A percentile compares a stretch with the other conserved stretches of the same genome.
Evolutionary conservation across 2,888 invertebrate genomes (phyloP).

Genomic region (Druceiella hillmani): DNA sequence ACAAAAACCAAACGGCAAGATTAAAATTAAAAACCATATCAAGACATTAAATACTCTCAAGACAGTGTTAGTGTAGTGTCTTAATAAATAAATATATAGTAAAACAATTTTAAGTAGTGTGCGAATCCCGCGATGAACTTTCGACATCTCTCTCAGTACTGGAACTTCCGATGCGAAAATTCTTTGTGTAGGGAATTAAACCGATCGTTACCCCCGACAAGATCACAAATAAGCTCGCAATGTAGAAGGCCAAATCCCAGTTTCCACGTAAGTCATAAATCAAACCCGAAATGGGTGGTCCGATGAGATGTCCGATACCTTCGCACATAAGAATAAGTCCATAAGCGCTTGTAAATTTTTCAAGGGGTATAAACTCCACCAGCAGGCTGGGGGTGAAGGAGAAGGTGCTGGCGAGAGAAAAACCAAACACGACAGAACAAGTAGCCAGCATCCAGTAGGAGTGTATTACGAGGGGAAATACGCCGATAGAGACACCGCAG

Average conservation of each 20-base stretch:
- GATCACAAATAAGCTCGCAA: constrained; percentile 76
- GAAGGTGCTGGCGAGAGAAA: constrained; percentile 88
- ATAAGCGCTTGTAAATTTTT: constrained; percentile 89
- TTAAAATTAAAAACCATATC: no score
- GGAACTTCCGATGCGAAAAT: constrained; percentile 47
- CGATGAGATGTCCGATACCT: constrained; percentile 87
- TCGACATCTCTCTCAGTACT: no score
- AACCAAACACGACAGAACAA: constrained; percentile 68
- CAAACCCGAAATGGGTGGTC: constrained; percentile 86
- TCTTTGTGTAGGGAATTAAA: constrained; percentile 60
- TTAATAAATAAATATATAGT: no score
- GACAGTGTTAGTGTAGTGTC: no score
- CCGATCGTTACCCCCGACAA: constrained; percentile 67
- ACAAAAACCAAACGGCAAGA: no score
- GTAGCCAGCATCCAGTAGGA: constrained; percentile 46
- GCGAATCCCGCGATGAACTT: no score
- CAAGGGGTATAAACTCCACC: constrained; percentile 82
- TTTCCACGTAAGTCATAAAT: constrained; percentile 58
- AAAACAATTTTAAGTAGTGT: no score
- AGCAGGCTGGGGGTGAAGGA: constrained; percentile 87
- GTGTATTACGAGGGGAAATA: constrained; percentile 52
- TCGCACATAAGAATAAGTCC: constrained; percentile 85
- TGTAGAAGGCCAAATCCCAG: constrained; percentile 77
- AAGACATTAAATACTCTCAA: no score
- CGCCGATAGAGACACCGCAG: constrained; percentile 57